Conservation (phyloP, 2,888 invertebrate genomes). For the Tetramorium bicarinatum region DNA sequence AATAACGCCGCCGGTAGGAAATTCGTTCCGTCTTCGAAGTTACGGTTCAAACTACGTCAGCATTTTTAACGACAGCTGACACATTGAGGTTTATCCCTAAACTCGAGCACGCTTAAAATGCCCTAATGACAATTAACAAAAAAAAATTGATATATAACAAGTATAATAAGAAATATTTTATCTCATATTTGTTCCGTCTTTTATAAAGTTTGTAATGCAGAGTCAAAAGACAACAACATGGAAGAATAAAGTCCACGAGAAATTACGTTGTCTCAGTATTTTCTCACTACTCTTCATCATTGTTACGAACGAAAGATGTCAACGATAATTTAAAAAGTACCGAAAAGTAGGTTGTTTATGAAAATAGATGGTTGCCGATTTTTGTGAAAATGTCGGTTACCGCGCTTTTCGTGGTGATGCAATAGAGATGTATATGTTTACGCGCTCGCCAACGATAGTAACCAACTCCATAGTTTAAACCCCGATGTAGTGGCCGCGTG, state of each 20-base stretch:
- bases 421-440: constrained; percentile 27
- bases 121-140: not conserved
- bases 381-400: constrained; percentile 28
- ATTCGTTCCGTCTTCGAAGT: constrained; percentile 43
- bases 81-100: not conserved
- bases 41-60: constrained; percentile 39
- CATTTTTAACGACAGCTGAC: constrained; percentile 26
- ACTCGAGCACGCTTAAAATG: not conserved
- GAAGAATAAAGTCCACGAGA: not conserved
- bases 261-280: not conserved
- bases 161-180: not conserved
- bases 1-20: constrained; percentile 44
- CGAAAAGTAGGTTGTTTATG: not conserved
- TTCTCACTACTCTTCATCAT: constrained; percentile 15
- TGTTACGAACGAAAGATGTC: constrained; percentile 1
- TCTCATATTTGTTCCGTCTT: not conserved
- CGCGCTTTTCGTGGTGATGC: not conserved
- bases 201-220: not conserved
- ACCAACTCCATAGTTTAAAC: constrained; percentile 81
- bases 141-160: not conserved
- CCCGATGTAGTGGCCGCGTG: constrained; percentile 43
- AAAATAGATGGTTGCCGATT: constrained; percentile 25
- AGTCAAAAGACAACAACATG: not conserved
- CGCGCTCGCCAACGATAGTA: constrained; percentile 83
- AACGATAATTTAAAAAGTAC: constrained; percentile 4